A percentile compares a stretch with the other conserved stretches of the same genome.
phyloP scores from a whole-genome alignment of 2,797 vertebrate species.

The Bovichtus variegatus region DNA sequence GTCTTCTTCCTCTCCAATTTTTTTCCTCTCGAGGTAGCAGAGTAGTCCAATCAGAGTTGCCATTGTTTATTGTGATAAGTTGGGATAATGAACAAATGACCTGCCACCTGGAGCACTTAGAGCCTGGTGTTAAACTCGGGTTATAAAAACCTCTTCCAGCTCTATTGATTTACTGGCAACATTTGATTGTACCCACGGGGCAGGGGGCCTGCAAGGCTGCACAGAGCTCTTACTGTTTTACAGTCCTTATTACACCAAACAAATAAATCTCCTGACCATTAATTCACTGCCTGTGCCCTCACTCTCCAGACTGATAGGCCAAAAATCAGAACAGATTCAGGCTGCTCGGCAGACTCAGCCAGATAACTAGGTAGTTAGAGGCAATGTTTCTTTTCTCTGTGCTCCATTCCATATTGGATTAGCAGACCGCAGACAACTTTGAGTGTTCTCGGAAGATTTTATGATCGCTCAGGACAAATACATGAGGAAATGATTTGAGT shows the following conservation, averaged over 20 bases:
- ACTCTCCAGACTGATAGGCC: slow-evolving; percentile 77
- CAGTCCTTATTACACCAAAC: slow-evolving; percentile 89
- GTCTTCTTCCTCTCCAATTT: slow-evolving; percentile 68
- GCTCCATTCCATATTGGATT: slow-evolving; percentile 77
- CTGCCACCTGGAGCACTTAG: slow-evolving; percentile 90
- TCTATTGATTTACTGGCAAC: slow-evolving; percentile 91
- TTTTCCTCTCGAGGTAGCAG: slow-evolving; percentile 66
- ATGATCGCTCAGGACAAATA: slow-evolving; percentile 71
- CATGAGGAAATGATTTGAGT: slow-evolving; percentile 83
- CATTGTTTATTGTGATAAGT: slow-evolving; percentile 92
- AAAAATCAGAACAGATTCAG: slow-evolving; percentile 79
- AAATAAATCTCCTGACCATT: slow-evolving; percentile 90
- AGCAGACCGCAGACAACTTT: slow-evolving; percentile 79
- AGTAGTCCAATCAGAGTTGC: slow-evolving; percentile 81
- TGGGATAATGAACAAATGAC: slow-evolving; percentile 91
- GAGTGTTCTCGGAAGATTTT: slow-evolving; percentile 80
- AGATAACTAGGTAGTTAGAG: slow-evolving; percentile 74
- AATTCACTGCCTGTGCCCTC: slow-evolving; percentile 83
- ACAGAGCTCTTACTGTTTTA: slow-evolving; percentile 90
- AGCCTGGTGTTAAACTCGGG: slow-evolving; percentile 87
- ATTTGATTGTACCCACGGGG: slow-evolving; percentile 91
- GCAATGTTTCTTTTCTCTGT: slow-evolving; percentile 68
- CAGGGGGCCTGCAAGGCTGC: slow-evolving; percentile 83
- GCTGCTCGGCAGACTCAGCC: slow-evolving; percentile 56
- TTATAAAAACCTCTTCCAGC: slow-evolving; percentile 89